A percentile compares a stretch with the other conserved stretches of the same genome.
These are phyloP conservation scores for Erythrocercus mccallii DNA, from an alignment of 2,113 vertebrate genomes.

Conservation along the genomic window DNA sequence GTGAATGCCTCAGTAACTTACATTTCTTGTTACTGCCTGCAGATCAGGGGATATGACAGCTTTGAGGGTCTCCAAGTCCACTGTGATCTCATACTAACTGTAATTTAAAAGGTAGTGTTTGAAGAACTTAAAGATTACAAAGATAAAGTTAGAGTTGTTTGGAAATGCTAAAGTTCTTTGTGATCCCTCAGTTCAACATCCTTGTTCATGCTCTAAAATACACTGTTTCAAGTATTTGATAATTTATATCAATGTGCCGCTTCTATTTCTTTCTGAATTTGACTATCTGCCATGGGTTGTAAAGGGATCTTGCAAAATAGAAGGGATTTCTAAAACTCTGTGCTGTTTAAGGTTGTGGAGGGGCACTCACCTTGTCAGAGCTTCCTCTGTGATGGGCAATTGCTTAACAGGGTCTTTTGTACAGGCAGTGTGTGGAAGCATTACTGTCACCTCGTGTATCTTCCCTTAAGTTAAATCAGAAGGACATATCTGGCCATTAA, in stretches of 20 bases:
- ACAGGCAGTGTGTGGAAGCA: not conserved
- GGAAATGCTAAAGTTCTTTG: not conserved
- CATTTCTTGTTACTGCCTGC: not conserved
- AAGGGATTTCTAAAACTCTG: not conserved
- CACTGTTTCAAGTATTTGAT: not conserved
- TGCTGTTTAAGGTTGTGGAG: not conserved
- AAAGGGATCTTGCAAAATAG: not conserved
- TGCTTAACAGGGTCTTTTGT: not conserved
- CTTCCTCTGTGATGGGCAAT: not conserved
- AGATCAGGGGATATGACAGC: not conserved
- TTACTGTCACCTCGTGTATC: not conserved
- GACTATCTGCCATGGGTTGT: not conserved
- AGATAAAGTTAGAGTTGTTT: not conserved
- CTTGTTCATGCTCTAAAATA: not conserved
- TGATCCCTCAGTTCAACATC: not conserved
- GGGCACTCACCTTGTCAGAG: not conserved
- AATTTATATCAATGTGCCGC: not conserved
- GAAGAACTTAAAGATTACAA: not conserved
- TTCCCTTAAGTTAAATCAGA: not conserved
- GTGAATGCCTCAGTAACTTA: not conserved
- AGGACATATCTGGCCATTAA: not conserved
- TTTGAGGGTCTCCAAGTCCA: not conserved
- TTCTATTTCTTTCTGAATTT: not conserved
- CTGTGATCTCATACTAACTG: not conserved
- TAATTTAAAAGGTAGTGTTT: not conserved